phyloP scores from a whole-genome alignment of 92 coral and sea anemone genomes.

The Umimayanthus chanpuru region DNA sequence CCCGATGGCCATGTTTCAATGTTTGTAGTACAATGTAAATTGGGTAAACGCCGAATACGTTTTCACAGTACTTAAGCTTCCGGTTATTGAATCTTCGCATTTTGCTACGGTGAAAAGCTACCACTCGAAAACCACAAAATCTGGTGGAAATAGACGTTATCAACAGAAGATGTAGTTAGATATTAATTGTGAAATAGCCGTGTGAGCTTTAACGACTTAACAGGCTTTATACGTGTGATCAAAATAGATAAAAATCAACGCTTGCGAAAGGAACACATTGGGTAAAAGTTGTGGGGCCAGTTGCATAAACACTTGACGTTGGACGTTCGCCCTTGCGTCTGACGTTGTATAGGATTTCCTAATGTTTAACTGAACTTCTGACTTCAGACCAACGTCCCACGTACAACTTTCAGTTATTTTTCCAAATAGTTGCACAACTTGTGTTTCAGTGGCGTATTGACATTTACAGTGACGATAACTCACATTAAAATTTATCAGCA shows the following conservation, averaged over 20 bases:
- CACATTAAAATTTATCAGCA: background rate
- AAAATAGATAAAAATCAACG: background rate
- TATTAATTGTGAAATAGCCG: background rate
- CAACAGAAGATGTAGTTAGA: too few relatives aligned
- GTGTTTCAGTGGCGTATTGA: background rate
- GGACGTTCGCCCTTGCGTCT: too few relatives aligned
- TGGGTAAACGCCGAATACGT: background rate
- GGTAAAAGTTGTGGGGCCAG: background rate
- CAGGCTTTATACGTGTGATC: background rate
- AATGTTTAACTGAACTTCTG: too few relatives aligned
- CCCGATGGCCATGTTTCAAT: background rate
- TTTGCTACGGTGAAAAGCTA: background rate
- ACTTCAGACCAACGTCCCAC: too few relatives aligned
- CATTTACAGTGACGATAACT: background rate
- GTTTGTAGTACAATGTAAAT: background rate
- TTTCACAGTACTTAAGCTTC: background rate
- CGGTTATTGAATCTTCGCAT: background rate
- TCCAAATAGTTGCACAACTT: background rate
- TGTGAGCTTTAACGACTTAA: background rate
- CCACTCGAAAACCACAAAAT: background rate
- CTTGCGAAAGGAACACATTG: background rate
- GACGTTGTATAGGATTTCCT: too few relatives aligned
- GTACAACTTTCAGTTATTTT: too few relatives aligned
- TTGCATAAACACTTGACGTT: too few relatives aligned
- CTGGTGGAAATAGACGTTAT: background rate